Conservation (phyloP, 53 echinoderm and acorn worm species). For the Arbacia lixula region DNA sequence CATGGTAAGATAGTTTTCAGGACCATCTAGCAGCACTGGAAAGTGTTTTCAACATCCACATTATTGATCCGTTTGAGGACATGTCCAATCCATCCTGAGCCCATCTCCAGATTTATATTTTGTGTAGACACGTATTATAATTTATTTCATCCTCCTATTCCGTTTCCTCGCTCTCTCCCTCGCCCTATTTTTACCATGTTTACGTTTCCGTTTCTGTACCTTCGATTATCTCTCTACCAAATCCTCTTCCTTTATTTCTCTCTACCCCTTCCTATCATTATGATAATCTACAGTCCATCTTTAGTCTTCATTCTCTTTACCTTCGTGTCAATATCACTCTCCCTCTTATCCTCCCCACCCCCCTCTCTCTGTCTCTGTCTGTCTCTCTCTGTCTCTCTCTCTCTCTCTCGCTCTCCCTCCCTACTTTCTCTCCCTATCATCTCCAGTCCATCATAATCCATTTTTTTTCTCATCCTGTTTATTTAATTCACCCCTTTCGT, state of each 20-base stretch:
- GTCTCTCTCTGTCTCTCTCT: not conserved
- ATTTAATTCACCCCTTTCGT: not conserved
- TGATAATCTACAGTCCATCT: not conserved
- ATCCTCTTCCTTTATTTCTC: not conserved
- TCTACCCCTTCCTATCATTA: not conserved
- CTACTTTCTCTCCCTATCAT: not conserved
- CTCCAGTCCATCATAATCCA: too few species aligned
- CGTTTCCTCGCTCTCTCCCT: not conserved
- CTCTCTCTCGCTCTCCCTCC: not conserved
- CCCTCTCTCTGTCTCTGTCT: not conserved
- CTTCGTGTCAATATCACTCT: not conserved
- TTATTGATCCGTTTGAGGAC: too few species aligned
- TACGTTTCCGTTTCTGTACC: not conserved
- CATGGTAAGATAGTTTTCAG: too few species aligned
- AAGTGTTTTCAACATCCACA: too few species aligned
- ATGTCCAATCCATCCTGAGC: too few species aligned
- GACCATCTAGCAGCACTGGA: too few species aligned
- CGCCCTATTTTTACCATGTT: not conserved
- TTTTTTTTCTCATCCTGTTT: not conserved
- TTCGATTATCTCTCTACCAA: not conserved
- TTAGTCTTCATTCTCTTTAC: not conserved
- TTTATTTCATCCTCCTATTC: not conserved
- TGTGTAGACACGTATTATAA: not conserved
- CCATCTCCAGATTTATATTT: not conserved
- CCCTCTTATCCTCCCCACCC: not conserved